Base-by-base conservation (phyloP, 1,140 invertebrate species). In the Agraylea sexmaculata region DNA sequence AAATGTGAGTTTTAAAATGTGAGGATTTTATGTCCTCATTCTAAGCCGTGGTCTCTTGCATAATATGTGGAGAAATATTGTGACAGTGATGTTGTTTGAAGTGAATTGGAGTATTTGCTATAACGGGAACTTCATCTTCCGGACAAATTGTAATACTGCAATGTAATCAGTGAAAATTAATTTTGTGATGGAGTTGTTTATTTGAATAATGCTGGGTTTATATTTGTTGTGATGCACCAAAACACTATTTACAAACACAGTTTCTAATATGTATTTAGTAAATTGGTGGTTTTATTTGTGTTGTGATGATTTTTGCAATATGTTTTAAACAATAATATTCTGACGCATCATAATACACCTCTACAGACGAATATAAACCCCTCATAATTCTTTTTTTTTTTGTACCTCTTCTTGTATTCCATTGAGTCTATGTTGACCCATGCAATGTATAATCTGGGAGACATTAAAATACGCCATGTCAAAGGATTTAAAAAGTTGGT, bases 401-500 rank as follows among this genome's bases (percentile, higher is more conserved):
- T 63, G 63, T 60, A 79, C 77, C 69, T 71, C 48, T 71, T 60
- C 51, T 66, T 62, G 40, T 68, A 70, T 59, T 83, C 80, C 44
- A 83, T 59, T n/a, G 71, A 77, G 39, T 80, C 77, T 21, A 86
- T 60, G 13, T 70, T 71, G n/a, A 87, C 55, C 31, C 75, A 77
- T 20, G 77, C 73, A 19, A 87, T 59, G 49, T 78, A 82, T 23
- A 82, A 73, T 37, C 73, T 71, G 1, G 84, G 79, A 12, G 73
- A 74, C 37, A 77, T 69, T 6, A 87, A 58, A 4, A 87, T 57
- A 39, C 85, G 66, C 85, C 84, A 88, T 0, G 83, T 87, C 25
- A 88, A 69, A 0, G 84, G 83, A 59, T 87, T 88, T 42, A 87
- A 72, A 6, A 85, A 53, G 37, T 74, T 84, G 1, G 77, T 78